Evolutionary conservation across 2,888 invertebrate species (phyloP).

Genomic region (Alsophila aescularia): DNA sequence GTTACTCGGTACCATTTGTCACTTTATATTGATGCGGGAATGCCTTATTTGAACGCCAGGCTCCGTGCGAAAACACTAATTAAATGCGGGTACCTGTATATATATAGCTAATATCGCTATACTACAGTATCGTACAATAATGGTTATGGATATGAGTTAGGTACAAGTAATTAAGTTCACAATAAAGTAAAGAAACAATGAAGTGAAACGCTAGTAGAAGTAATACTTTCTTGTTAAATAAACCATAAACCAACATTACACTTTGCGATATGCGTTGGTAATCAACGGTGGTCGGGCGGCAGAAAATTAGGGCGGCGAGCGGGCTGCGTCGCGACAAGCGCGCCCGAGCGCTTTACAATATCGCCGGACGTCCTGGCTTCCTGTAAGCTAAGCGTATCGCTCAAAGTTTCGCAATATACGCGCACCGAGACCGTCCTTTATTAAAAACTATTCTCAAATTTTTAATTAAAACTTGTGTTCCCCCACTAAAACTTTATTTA

Average conservation of each 20-base stretch:
- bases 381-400: conserved; percentile 81
- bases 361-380: conserved; percentile 78
- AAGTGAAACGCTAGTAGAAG: no score
- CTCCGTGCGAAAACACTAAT: conserved; percentile 16
- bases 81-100: conserved; percentile 10
- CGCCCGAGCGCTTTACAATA: conserved; percentile 57
- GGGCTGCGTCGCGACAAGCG: conserved; percentile 22
- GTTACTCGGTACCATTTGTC: conserved; percentile 77
- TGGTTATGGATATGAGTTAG: not conserved
- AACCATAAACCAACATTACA: not conserved
- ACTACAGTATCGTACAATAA: not conserved
- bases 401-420: conserved; percentile 84
- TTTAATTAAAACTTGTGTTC: conserved; percentile 85
- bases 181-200: no score
- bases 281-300: conserved; percentile 28
- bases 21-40: conserved; percentile 71
- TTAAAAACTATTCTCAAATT: conserved; percentile 85
- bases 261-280: conserved; percentile 5
- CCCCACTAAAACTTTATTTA: conserved; percentile 84
- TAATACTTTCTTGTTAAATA: no score
- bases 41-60: conserved; percentile 42
- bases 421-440: conserved; percentile 80
- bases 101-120: not conserved
- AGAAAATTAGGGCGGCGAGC: conserved; percentile 23
- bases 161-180: no score